phyloP scores from a whole-genome alignment of 2,797 vertebrate genomes.

The Meda fulgida region DNA sequence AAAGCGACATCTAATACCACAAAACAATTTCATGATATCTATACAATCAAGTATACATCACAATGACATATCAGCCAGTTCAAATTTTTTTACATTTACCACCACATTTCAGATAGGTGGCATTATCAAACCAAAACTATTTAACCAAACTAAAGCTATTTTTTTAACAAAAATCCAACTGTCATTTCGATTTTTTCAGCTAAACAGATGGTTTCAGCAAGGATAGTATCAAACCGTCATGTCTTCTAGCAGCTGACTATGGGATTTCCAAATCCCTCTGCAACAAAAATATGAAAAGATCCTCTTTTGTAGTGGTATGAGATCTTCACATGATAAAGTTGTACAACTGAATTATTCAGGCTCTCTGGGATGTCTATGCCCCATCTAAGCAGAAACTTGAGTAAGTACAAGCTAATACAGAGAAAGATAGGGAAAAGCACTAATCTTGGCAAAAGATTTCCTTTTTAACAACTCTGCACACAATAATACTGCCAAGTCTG shows the following conservation, averaged over 20 bases:
- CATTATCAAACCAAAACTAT: slow-evolving; percentile 1
- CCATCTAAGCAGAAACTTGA: slow-evolving; percentile 44
- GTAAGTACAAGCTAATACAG: slow-evolving; percentile 38
- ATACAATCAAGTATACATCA: slow-evolving; percentile 57
- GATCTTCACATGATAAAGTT: slow-evolving; percentile 57
- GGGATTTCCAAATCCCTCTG: slow-evolving; percentile 49
- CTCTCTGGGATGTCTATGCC: slow-evolving; percentile 38
- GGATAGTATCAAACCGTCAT: not conserved
- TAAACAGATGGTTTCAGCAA: slow-evolving; percentile 16
- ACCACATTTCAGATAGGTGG: slow-evolving; percentile 9
- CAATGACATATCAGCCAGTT: slow-evolving; percentile 44
- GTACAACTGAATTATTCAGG: slow-evolving; percentile 60
- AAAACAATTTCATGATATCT: slow-evolving; percentile 47
- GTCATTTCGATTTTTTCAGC: not conserved
- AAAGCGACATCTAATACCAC: slow-evolving; percentile 44
- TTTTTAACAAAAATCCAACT: not conserved
- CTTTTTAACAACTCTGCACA: slow-evolving; percentile 28
- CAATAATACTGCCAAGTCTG: slow-evolving; percentile 35
- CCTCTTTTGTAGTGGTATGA: slow-evolving; percentile 51
- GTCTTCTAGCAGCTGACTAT: slow-evolving; percentile 41
- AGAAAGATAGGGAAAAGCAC: slow-evolving; percentile 27
- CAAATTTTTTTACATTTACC: not conserved
- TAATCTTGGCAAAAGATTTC: slow-evolving; percentile 38
- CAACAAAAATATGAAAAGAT: slow-evolving; percentile 46
- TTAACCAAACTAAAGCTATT: not conserved